Percentiles rank a stretch among this genome's conserved stretches.
Evolutionary conservation across 2,113 vertebrate species (phyloP).

Genomic region (Lontra canadensis): DNA sequence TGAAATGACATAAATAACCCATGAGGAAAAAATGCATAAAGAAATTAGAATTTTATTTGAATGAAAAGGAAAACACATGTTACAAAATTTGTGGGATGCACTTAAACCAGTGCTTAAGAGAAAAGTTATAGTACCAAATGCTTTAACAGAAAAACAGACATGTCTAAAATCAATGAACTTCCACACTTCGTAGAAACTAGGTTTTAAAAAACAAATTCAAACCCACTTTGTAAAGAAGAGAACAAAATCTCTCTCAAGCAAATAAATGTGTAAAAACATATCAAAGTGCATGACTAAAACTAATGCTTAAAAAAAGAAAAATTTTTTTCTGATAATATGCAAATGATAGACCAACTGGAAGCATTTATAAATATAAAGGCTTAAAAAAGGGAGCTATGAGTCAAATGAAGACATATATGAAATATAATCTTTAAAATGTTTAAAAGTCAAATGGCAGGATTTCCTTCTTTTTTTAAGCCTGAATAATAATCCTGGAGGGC

Average conservation of each 20-base stretch:
- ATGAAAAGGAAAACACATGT: background rate
- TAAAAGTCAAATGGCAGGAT: background rate
- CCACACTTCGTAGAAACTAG: background rate
- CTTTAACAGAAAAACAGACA: background rate
- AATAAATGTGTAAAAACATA: background rate
- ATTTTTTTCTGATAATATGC: background rate
- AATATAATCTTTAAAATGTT: background rate
- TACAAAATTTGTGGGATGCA: background rate
- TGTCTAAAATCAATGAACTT: background rate
- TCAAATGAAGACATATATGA: background rate
- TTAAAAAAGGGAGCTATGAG: background rate
- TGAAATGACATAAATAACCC: background rate
- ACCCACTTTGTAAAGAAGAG: background rate
- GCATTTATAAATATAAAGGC: background rate
- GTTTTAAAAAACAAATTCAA: background rate
- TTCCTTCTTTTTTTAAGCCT: background rate
- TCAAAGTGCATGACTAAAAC: background rate
- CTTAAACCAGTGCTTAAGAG: background rate
- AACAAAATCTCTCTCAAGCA: background rate
- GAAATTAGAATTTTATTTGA: background rate
- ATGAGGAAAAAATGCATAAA: background rate
- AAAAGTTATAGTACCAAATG: background rate
- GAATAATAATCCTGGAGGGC: background rate
- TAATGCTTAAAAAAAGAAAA: background rate
- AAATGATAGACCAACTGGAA: background rate